Percentiles rank a stretch among this genome's conserved stretches.
These are phyloP conservation scores for Eucidaris tribuloides DNA, from an alignment of 35 echinoderm and acorn worm genomes.

Conservation along the genomic window DNA sequence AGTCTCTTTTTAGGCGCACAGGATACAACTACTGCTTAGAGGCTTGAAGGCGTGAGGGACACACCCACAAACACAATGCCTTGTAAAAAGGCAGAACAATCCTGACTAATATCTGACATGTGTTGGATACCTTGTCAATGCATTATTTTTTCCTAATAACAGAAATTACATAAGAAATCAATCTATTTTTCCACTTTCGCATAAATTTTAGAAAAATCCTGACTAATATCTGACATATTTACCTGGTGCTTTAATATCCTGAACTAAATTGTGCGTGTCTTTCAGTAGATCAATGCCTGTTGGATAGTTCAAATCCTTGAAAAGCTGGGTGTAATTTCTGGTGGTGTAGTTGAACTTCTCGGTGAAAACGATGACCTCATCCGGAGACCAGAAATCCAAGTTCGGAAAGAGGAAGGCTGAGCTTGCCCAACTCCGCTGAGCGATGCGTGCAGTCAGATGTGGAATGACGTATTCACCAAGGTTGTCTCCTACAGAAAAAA, in stretches of 20 bases:
- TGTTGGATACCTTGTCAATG: no score
- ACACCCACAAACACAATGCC: not conserved
- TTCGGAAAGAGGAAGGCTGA: slow-evolving; percentile 58
- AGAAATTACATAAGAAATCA: no score
- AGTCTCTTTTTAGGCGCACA: no score
- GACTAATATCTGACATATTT: not conserved
- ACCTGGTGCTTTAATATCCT: slow-evolving; percentile 82
- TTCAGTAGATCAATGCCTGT: slow-evolving; percentile 47
- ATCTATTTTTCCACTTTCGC: not conserved
- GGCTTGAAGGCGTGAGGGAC: not conserved
- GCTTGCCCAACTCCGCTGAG: slow-evolving; percentile 91
- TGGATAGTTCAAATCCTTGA: slow-evolving; percentile 59
- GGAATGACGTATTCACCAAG: slow-evolving; percentile 68
- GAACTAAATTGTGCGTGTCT: slow-evolving; percentile 56
- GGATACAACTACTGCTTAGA: no score
- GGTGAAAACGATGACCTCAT: slow-evolving; percentile 68
- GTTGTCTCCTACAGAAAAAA: slow-evolving; percentile 74
- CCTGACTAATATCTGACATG: not conserved
- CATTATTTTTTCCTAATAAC: no score
- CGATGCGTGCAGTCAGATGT: slow-evolving; percentile 46
- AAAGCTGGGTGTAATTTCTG: slow-evolving; percentile 57
- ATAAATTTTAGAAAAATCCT: not conserved
- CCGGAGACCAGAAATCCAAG: slow-evolving; percentile 47
- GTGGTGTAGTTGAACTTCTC: slow-evolving; percentile 80
- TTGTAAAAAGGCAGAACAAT: not conserved